Percentiles rank a stretch among this genome's conserved stretches.
Conservation (phyloP, 2,888 invertebrate species). For the Schizaphis graminum region DNA sequence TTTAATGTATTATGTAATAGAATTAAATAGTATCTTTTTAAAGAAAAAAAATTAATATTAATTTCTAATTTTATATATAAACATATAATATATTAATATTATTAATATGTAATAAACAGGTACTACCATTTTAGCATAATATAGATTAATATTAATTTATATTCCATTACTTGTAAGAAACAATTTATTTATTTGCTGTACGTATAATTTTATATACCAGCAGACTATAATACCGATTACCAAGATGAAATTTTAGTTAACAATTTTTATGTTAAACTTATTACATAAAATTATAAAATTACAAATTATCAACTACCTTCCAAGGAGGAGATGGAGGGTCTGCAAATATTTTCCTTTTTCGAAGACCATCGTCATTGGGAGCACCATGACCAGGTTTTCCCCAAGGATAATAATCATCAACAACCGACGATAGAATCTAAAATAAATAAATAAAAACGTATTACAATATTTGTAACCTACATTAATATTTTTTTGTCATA, state of each 20-base stretch:
- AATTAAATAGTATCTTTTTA: not conserved
- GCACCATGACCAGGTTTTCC: conserved; percentile 83
- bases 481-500: not conserved
- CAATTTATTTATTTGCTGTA: not conserved
- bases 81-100: not conserved
- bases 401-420: conserved; percentile 84
- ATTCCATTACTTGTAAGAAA: not conserved
- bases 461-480: not conserved
- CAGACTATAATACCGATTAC: not conserved
- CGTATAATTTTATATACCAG: not conserved
- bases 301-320: conserved; percentile 27
- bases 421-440: conserved; percentile 15
- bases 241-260: not conserved
- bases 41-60: not conserved
- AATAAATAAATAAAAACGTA: not conserved
- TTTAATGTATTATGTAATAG: not conserved
- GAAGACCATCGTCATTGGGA: conserved; percentile 76
- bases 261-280: not conserved
- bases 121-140: not conserved
- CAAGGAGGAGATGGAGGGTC: conserved; percentile 65
- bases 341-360: conserved; percentile 71
- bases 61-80: not conserved
- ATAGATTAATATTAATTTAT: not conserved
- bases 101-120: not conserved
- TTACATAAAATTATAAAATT: not conserved